Conservation (phyloP, 2,888 invertebrate genomes). For the Dioctria rufipes region DNA sequence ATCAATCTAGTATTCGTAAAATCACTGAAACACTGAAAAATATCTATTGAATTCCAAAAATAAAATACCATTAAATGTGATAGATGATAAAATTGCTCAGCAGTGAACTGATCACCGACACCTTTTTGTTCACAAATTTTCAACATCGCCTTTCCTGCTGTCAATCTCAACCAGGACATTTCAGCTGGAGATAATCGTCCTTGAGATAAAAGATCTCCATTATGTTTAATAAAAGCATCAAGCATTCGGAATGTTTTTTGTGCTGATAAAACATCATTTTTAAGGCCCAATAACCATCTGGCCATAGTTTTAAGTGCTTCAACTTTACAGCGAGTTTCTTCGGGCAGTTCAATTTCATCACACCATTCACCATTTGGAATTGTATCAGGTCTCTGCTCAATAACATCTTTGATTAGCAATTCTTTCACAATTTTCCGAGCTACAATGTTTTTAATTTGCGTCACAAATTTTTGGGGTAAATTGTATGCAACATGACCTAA, state of each 20-base stretch:
- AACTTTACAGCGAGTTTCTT: constrained; percentile 92
- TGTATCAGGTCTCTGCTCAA: constrained; percentile 72
- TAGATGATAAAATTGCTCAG: constrained; percentile 95
- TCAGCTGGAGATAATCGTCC: constrained; percentile 86
- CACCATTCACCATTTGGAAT: constrained; percentile 78
- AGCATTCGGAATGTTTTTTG: constrained; percentile 96
- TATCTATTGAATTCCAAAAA: constrained; percentile 10
- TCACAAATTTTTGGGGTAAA: constrained; percentile 90
- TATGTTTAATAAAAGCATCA: constrained; percentile 93
- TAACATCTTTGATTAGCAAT: constrained; percentile 86
- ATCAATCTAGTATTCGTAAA: constrained; percentile 74
- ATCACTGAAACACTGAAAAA: background rate
- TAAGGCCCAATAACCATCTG: constrained; percentile 93
- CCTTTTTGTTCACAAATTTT: constrained; percentile 98
- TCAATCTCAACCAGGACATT: constrained; percentile 92
- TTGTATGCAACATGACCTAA: constrained; percentile 95
- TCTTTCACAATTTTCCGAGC: constrained; percentile 97
- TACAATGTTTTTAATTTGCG: constrained; percentile 94
- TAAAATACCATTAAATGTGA: constrained; percentile 89
- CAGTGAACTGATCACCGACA: constrained; percentile 94
- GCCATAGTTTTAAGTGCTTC: constrained; percentile 98
- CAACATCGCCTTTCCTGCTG: constrained; percentile 95
- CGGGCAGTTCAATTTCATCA: constrained; percentile 87
- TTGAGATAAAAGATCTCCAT: constrained; percentile 87
- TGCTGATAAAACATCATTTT: constrained; percentile 88